Base-by-base conservation (phyloP, 2,888 invertebrate species). In the Trypoxylon attenuatum region DNA sequence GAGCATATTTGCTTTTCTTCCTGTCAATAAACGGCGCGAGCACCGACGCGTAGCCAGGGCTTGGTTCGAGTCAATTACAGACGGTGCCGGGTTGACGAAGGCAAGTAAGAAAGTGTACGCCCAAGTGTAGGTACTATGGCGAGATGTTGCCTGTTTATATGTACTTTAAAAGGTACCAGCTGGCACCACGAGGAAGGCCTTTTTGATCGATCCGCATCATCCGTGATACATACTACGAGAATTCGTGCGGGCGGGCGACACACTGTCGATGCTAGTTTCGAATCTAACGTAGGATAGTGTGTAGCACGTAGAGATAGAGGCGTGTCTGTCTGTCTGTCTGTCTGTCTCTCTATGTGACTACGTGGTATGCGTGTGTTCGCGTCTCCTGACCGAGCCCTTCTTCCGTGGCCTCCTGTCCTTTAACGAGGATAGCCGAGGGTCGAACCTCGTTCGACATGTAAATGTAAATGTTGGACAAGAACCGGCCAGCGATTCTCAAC, bases 401-500 rank as follows among this genome's bases (percentile, higher is more conserved):
- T 50, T 57, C 51, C 61, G 54, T 46, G 39, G 52, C 46, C 61
- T 50, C 57, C 62, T 47, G 57, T 67, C 69, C 73, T 70, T 71
- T 71, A 70, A 78, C 74, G 80, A 81, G 76, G 72, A 79, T 69
- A 73, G 72, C 73, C 77, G 73, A 77, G 79, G 69, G 73, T 77
- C 77, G 78, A 79, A 78, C 74, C 81, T 82, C 81, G 81, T 83
- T 82, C 81, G 82, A 81, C 78, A 83, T 81, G 82, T 77, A 82
- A 83, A 84, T 82, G 82, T 80, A 83, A 83, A 82, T 80, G 83
- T 83, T 79, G 79, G 66, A 78, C 76, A 80, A 77, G 80, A 80
- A 75, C 77, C 77, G 58, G 52, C 27, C 76, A 71, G 74, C 6
- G 79, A 55, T 71, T 76, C 78, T 73, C 82, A 81, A 59, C 60